A percentile compares a stretch with the other conserved stretches of the same genome.
Conservation (phyloP, 2,113 vertebrate genomes). For the Pteruthius melanotis region DNA sequence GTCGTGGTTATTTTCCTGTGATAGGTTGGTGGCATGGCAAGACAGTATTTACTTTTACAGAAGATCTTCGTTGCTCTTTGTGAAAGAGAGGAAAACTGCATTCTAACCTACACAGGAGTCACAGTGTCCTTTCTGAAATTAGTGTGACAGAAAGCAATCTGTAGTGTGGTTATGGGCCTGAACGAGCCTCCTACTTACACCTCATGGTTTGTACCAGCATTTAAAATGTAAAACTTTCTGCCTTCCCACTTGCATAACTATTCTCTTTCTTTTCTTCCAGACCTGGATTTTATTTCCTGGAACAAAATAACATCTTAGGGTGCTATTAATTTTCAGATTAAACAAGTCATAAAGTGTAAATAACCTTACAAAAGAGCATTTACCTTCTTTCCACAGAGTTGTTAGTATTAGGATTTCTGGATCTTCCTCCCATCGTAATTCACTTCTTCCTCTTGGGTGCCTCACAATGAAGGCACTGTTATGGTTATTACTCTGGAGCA, state of each 20-base stretch:
- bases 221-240: background rate
- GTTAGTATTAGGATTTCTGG: constrained; percentile 52
- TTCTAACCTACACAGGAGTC: background rate
- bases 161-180: background rate
- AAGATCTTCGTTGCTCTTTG: background rate
- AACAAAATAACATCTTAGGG: constrained; percentile 30
- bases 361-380: constrained; percentile 59
- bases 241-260: background rate
- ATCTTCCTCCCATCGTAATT: constrained; percentile 48
- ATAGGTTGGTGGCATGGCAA: background rate
- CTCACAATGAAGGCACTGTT: constrained; percentile 54
- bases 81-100: background rate
- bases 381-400: constrained; percentile 32
- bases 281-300: constrained; percentile 45
- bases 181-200: background rate
- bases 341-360: constrained; percentile 53
- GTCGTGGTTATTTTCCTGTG: background rate
- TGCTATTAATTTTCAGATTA: constrained; percentile 51
- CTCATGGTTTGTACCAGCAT: background rate
- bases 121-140: background rate
- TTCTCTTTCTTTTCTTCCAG: background rate
- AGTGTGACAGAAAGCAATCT: background rate
- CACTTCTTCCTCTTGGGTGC: constrained; percentile 45
- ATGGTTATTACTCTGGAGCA: background rate
- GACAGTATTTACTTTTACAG: background rate